Base-by-base conservation (phyloP, 2,888 invertebrate species). In the Melanostoma scalare region DNA sequence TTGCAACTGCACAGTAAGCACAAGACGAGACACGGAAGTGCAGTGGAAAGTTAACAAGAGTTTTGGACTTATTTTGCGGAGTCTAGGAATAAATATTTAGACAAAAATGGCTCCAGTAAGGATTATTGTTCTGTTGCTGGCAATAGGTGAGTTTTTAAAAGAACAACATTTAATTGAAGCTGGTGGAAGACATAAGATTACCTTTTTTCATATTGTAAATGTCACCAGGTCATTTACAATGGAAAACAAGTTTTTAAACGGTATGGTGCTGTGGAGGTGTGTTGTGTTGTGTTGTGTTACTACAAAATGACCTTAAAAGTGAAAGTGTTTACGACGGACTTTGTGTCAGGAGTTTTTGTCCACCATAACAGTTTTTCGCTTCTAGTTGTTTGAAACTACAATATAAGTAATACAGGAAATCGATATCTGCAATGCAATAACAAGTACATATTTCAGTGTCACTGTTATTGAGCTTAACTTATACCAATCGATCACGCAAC, bases 241-340 rank as follows among this genome's bases (percentile, higher is more conserved):
- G 42, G 30, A 30, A 81, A 82, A 74, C 77, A 48, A 63, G 77
- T 82, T 78, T n/a, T 50, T 50, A 10, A 63, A 69, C 42, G 52
- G 73, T 42, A 42, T 63, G 55, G 50, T 63, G 53, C 58, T 50
- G 42, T 56, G 61, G 52, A 20, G 50, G 40, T 63, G 42, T 53
- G 5, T n/a, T 3, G 42, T 38, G 20, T 55, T 40, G 40, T 30
- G 10, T 5, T 38, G 44, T 53, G 52, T 20, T 69, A 33, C 68
- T 71, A 73, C 65, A 81, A 76, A 82, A 78, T 86, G 86, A 86
- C 86, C 86, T 86, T 86, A 80, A 86, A 86, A 86, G 86, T 86
- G 86, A 86, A 86, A 86, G 86, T 86, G 78, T 65, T 68, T 55
- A 65, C 52, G 30, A 48, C 48, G 46, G 46, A 31, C 36, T 67